Base-by-base conservation (phyloP, 64 coral and sea anemone species). In the Exaiptasia diaphana region DNA sequence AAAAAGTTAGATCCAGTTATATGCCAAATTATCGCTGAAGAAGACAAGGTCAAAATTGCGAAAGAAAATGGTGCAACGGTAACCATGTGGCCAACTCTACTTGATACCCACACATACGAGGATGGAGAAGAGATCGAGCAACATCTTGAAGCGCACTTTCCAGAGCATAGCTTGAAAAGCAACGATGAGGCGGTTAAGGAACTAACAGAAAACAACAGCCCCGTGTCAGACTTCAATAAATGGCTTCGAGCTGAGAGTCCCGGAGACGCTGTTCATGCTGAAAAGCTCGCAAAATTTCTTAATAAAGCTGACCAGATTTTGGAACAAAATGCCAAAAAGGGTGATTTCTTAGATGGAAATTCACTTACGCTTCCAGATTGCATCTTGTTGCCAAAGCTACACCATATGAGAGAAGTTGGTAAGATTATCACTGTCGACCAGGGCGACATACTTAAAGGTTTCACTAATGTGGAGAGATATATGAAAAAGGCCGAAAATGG, bases 311-410 rank as follows among this genome's bases (percentile, higher is more conserved):
- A 93, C 49, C 35, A 83, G 54, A 59, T 69, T 52, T 72, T 93
- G 52, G 36, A 45, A 33, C n/a, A n/a, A n/a, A n/a, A n/a, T n/a
- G 43, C 34, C 2, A 68, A 36, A 31, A 36, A 83, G 15, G 83
- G 77, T 1, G 60, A 24, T 5, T 93, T 62, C 48, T 25, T 93
- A 23, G 84, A 82, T 40, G 84, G 90, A 0, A 21, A 80, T 20
- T 42, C 25, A 2, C 31, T 93, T 4, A 87, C 68, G 61, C 30
- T 93, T 0, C 90, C 90, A 1, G 90, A 93, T 40, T 93, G 90
- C 41, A 87, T 58, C 34, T 30, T 93, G 46, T 68, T 93, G 5
- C 90, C 90, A 1, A 93, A 93, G 28, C 38, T 93, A 2, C 78
- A 87, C 38, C 84, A 83, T 33, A 63, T 87, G 13, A 83, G 71